These are phyloP conservation scores for Hirudo medicinalis DNA, from an alignment of 1,140 invertebrate species.

Conservation along the genomic window DNA sequence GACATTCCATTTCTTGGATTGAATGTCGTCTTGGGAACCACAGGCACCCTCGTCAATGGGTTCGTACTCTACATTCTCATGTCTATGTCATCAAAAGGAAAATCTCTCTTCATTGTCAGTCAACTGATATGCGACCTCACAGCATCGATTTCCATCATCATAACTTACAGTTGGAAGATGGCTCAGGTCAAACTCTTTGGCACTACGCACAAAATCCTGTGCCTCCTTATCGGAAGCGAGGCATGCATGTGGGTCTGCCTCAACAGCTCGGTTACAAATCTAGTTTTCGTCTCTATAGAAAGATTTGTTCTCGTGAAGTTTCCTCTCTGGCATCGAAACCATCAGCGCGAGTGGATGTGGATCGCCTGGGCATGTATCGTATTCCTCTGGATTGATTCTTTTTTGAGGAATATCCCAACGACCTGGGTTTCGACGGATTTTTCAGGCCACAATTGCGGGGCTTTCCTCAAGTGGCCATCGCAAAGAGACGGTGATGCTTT, in stretches of 20 bases:
- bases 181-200: background rate
- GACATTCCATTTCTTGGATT: no score
- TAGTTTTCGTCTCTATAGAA: conserved; percentile 4
- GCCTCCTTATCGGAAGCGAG: background rate
- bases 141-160: background rate
- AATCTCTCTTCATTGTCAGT: background rate
- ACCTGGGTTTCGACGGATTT: conserved; percentile 8
- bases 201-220: background rate
- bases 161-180: background rate
- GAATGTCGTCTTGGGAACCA: no score
- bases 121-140: background rate
- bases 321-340: conserved; percentile 5
- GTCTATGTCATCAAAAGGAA: no score
- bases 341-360: background rate
- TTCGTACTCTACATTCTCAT: no score
- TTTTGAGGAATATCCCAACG: conserved; percentile 2
- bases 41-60: no score
- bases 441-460: background rate
- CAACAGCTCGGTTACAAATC: background rate
- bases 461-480: background rate
- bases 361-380: background rate
- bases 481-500: background rate
- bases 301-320: background rate
- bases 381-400: background rate
- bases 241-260: background rate